A percentile compares a stretch with the other conserved stretches of the same genome.
phyloP scores from a whole-genome alignment of 2,113 vertebrate genomes.

The Illadopsis cleaveri region DNA sequence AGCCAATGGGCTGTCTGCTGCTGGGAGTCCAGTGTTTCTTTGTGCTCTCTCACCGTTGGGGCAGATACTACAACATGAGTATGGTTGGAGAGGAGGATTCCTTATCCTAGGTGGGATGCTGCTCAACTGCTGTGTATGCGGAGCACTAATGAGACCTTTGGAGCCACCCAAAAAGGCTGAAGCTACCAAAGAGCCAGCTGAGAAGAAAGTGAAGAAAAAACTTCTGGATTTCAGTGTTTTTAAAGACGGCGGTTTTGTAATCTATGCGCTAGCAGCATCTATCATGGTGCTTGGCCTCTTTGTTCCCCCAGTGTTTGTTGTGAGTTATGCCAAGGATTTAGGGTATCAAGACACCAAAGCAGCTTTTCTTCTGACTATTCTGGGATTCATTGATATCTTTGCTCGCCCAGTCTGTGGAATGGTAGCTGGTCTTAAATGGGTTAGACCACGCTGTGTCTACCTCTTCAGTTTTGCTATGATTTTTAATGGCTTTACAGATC shows the following conservation, averaged over 20 bases:
- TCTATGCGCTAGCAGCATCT: slow-evolving; percentile 89
- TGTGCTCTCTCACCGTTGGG: slow-evolving; percentile 90
- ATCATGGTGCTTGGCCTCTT: slow-evolving; percentile 96
- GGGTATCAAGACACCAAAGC: slow-evolving; percentile 86
- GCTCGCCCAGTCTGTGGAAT: slow-evolving; percentile 88
- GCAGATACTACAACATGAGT: slow-evolving; percentile 86
- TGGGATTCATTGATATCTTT: slow-evolving; percentile 94
- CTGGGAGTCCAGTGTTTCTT: slow-evolving; percentile 91
- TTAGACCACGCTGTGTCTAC: slow-evolving; percentile 91
- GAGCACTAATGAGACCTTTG: slow-evolving; percentile 90
- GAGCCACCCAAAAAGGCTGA: slow-evolving; percentile 58
- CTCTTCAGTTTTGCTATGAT: slow-evolving; percentile 94
- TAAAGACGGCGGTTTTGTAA: slow-evolving; percentile 85
- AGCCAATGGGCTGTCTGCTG: slow-evolving; percentile 91
- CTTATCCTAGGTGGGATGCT: slow-evolving; percentile 91
- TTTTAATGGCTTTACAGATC: slow-evolving; percentile 90
- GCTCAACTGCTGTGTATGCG: slow-evolving; percentile 94
- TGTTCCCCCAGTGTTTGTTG: slow-evolving; percentile 93
- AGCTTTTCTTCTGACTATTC: slow-evolving; percentile 87
- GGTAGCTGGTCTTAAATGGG: slow-evolving; percentile 83
- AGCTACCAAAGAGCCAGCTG: neutral
- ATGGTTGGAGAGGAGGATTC: slow-evolving; percentile 93
- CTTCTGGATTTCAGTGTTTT: slow-evolving; percentile 92
- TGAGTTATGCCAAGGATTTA: slow-evolving; percentile 93
- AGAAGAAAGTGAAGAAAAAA: slow-evolving; percentile 72